Conservation (phyloP, 2,888 invertebrate species). For the Orthosia incerta region DNA sequence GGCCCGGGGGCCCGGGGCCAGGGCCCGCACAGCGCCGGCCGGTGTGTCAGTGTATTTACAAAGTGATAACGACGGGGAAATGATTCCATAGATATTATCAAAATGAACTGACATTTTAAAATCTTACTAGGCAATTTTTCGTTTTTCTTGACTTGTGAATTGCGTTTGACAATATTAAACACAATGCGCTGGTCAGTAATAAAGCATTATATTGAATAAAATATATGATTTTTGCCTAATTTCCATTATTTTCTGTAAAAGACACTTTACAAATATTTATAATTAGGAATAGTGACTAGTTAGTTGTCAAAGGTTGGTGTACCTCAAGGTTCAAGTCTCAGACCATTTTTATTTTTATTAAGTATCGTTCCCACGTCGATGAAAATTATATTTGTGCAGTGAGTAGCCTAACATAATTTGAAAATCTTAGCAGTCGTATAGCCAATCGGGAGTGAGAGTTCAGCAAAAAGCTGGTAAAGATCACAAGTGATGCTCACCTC, state of each 20-base stretch:
- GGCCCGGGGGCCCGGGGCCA: slow-evolving; percentile 15
- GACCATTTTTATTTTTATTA: neutral
- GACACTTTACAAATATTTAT: neutral
- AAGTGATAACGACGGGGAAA: slow-evolving; percentile 27
- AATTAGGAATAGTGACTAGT: neutral
- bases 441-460: slow-evolving; percentile 39
- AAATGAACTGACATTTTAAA: neutral
- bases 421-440: slow-evolving; percentile 5
- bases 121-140: neutral
- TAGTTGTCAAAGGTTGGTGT: neutral
- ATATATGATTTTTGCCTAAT: neutral
- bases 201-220: neutral
- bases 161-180: slow-evolving; percentile 12
- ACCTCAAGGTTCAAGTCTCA: slow-evolving; percentile 2
- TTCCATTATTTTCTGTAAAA: neutral
- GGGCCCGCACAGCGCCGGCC: slow-evolving; percentile 29
- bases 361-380: slow-evolving; percentile 26
- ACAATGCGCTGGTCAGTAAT: neutral
- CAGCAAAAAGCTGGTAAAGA: slow-evolving; percentile 10
- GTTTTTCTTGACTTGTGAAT: neutral
- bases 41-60: slow-evolving; percentile 43
- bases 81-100: slow-evolving; percentile 2
- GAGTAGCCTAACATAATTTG: slow-evolving; percentile 43
- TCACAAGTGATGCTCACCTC: slow-evolving; percentile 92
- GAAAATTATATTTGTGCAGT: slow-evolving; percentile 31